phyloP scores from a whole-genome alignment of 2,113 vertebrate species.

The Megaceryle maxima region DNA sequence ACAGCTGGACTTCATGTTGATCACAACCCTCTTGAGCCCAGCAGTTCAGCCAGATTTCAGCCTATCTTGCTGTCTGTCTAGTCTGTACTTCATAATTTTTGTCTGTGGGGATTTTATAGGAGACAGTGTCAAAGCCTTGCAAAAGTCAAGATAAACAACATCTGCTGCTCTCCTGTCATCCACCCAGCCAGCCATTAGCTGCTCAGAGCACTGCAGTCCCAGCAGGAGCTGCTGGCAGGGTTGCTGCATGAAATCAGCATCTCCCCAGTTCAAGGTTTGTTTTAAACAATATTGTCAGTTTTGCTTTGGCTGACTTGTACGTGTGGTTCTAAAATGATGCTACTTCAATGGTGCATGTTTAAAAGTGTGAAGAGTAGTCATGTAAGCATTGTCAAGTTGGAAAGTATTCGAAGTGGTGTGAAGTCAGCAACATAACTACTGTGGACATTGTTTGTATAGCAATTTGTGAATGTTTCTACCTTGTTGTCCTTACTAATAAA shows the following conservation, averaged over 20 bases:
- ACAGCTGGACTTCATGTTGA: background rate
- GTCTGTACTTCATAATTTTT: background rate
- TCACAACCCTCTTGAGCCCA: background rate
- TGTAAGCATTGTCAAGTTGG: background rate
- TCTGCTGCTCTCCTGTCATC: background rate
- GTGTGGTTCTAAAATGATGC: background rate
- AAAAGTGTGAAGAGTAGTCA: background rate
- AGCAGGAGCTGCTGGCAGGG: background rate
- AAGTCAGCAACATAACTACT: background rate
- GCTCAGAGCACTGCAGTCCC: background rate
- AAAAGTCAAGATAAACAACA: conserved; percentile 4
- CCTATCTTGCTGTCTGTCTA: background rate
- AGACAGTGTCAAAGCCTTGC: background rate
- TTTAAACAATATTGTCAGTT: background rate
- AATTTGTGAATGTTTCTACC: background rate
- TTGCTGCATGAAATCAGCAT: background rate
- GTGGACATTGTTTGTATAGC: background rate
- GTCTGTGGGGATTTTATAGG: background rate
- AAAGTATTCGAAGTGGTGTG: background rate
- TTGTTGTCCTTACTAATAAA: background rate
- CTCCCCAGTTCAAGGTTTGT: background rate
- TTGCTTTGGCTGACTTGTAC: background rate
- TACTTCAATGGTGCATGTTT: background rate
- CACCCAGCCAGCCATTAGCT: background rate
- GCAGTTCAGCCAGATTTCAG: background rate